Base-by-base conservation (phyloP, 2,888 invertebrate genomes). In the Caenorhabditis wallacei region DNA sequence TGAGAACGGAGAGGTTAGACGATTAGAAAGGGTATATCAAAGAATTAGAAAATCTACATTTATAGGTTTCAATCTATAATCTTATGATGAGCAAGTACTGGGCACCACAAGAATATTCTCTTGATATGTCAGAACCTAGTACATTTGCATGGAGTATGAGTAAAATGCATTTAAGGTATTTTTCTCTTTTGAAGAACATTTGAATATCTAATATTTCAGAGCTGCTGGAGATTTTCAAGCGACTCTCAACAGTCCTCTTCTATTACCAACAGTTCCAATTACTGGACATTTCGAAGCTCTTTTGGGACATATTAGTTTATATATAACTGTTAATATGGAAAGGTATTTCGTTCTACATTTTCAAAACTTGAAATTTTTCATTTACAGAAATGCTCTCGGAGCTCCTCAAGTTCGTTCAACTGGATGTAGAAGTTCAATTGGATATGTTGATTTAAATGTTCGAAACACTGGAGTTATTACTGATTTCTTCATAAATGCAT, bases 401-500 rank as follows among this genome's bases (percentile, higher is more conserved):
- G 88, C 90, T 26, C 91, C 91, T n/a, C 90, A 89, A 84, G 91
- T 91, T 8, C 84, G 88, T 72, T 88, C 89, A 18, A 87, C 88
- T 30, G 87, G 84, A 56, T 91, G 91, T 68, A 84, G 87, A 53
- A 81, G 90, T 20, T 80, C 88, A 10, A 88, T 91, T 51, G 91
- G 91, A 18, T 91, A 91, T 63, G 91, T 91, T 18, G 91, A 91
- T 76, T 66, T 91, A 78, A 91, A 90, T 74, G 91, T 91, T 4
- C 64, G 91, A 46, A 91, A 91, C 85, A 91, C 91, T 7, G 91
- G 91, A 26, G 90, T 91, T 26, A 83, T 91, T 40, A 91, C 91
- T 8, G 91, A 91, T 79, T 91, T 91, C 81, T 91, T 91, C 83
- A 91, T 91, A 56, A 91, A 91, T 61, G 89, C 90, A 10, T 91